phyloP scores from a whole-genome alignment of 2,888 invertebrate species.

The Gastrophysa polygoni region DNA sequence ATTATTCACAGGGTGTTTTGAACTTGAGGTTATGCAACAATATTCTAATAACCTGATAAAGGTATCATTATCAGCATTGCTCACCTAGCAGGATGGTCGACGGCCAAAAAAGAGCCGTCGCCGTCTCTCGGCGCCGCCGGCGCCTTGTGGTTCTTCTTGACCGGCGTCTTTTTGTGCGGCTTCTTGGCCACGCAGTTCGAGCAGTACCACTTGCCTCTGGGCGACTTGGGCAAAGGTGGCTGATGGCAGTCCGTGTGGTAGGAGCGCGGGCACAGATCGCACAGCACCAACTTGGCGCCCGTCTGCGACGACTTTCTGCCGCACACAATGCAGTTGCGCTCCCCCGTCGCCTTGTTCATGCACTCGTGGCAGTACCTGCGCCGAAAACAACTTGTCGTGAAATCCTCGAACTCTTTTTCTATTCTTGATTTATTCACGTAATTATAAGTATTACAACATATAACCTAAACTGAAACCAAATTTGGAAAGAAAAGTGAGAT shows the following conservation, averaged over 20 bases:
- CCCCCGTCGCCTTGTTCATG: constrained; percentile 90
- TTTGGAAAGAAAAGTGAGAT: too few relatives aligned
- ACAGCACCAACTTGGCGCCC: constrained; percentile 72
- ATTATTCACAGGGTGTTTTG: too few relatives aligned
- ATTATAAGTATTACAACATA: too few relatives aligned
- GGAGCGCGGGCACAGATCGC: constrained; percentile 88
- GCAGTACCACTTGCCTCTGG: constrained; percentile 70
- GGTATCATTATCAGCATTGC: too few relatives aligned
- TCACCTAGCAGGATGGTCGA: constrained; percentile 63
- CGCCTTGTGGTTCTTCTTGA: constrained; percentile 67
- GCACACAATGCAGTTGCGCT: constrained; percentile 93
- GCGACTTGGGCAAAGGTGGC: constrained; percentile 80
- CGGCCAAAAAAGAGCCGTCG: constrained; percentile 60
- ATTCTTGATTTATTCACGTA: too few relatives aligned
- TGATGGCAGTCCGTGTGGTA: constrained; percentile 94
- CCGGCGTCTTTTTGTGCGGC: constrained; percentile 64
- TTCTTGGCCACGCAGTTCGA: constrained; percentile 85
- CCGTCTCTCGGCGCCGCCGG: constrained; percentile 62
- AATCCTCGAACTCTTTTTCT: too few relatives aligned
- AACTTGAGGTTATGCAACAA: too few relatives aligned
- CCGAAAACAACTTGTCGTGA: too few relatives aligned
- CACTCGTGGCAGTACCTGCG: constrained; percentile 94
- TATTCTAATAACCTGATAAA: too few relatives aligned
- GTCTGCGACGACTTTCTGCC: constrained; percentile 69
- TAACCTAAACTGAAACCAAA: too few relatives aligned